These are phyloP conservation scores for Ophiothrix spiculata DNA, from an alignment of 35 echinoderm and acorn worm genomes.

Conservation along the genomic window DNA sequence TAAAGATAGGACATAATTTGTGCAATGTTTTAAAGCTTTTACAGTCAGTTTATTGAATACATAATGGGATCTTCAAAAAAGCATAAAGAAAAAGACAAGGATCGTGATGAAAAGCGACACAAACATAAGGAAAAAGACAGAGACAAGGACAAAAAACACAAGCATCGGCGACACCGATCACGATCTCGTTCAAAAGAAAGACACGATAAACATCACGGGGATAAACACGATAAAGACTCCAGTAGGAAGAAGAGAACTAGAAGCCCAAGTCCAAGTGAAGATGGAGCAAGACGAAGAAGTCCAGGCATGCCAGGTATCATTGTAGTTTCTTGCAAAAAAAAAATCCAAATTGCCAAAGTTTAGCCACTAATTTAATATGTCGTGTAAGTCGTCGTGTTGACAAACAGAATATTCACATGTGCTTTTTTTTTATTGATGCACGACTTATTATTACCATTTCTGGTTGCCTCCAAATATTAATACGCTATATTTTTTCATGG, in stretches of 20 bases:
- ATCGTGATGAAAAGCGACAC: conserved; percentile 72
- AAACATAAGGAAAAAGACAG: conserved; percentile 73
- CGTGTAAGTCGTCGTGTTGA: no score
- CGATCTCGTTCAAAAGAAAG: not conserved
- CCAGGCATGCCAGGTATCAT: not conserved
- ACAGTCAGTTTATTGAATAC: no score
- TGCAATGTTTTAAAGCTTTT: no score
- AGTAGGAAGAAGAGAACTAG: not conserved
- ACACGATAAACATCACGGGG: not conserved
- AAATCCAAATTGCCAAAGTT: no score
- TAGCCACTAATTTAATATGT: no score
- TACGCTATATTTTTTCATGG: no score
- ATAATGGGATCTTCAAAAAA: conserved; percentile 59
- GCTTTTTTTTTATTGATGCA: no score
- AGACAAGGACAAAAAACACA: conserved; percentile 56
- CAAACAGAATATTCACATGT: no score
- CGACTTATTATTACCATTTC: no score
- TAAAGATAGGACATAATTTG: no score
- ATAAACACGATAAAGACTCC: conserved; percentile 6
- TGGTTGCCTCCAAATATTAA: no score
- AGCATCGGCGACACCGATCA: conserved; percentile 42
- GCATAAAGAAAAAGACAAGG: conserved; percentile 75
- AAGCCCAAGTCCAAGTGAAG: conserved; percentile 5
- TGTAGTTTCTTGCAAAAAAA: no score
- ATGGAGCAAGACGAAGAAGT: not conserved